Evolutionary conservation across 2,113 vertebrate genomes (phyloP).

Genomic region (Cyprinus carpio): DNA sequence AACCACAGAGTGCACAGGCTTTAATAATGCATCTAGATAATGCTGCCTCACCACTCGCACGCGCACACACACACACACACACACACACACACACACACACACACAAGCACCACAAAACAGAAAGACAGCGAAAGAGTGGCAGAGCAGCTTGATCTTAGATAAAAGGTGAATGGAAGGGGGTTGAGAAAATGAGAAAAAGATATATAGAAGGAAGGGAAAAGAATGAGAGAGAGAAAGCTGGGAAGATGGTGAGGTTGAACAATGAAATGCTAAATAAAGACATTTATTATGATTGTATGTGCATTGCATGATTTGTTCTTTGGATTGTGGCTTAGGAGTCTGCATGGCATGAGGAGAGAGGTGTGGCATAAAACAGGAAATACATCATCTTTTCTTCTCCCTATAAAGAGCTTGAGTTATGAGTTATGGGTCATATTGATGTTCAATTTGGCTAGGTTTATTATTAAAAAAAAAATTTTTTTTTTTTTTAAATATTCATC

Average conservation of each 20-base stretch:
- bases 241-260: neutral
- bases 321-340: too few relatives aligned
- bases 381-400: neutral
- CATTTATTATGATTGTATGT: neutral
- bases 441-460: neutral
- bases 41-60: conserved; percentile 40
- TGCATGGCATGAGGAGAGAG: neutral
- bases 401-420: neutral
- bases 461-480: too few relatives aligned
- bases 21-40: conserved; percentile 61
- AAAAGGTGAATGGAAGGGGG: neutral
- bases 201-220: neutral
- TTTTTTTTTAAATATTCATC: too few relatives aligned
- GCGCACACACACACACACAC: too few relatives aligned
- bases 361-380: neutral
- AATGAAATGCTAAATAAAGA: neutral
- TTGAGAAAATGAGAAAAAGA: neutral
- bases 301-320: neutral
- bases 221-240: neutral
- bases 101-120: conserved; percentile 9
- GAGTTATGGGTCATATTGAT: neutral
- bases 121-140: neutral
- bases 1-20: conserved; percentile 47
- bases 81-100: too few relatives aligned
- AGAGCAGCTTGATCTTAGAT: conserved; percentile 5